Conservation (phyloP, 1,140 invertebrate species). For the Tetragonula clypearis region DNA sequence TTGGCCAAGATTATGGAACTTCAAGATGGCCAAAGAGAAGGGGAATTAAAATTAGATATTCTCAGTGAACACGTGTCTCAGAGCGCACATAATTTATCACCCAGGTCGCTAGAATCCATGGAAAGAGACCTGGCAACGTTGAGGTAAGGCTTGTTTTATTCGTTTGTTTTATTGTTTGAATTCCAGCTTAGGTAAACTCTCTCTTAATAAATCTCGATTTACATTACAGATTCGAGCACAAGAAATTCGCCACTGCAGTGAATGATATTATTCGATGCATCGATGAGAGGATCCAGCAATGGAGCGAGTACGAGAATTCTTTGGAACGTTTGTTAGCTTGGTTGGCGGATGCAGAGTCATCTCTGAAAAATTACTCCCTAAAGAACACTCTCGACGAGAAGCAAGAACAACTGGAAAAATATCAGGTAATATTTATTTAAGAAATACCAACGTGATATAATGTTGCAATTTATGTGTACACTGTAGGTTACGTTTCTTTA, state of each 20-base stretch:
- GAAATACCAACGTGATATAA: not conserved
- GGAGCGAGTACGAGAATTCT: conserved; percentile 94
- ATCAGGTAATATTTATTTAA: conserved; percentile 86
- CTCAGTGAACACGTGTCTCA: conserved; percentile 87
- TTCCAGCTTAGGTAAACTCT: not conserved
- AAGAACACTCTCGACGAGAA: conserved; percentile 95
- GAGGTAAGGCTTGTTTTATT: conserved; percentile 78
- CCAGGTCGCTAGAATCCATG: conserved; percentile 90
- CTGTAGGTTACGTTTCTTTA: not conserved
- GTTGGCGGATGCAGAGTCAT: conserved; percentile 93
- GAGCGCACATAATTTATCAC: conserved; percentile 86
- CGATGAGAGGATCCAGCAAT: conserved; percentile 93
- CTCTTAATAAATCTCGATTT: not conserved
- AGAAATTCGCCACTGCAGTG: conserved; percentile 90
- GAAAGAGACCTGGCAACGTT: conserved; percentile 89
- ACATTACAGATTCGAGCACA: conserved; percentile 86
- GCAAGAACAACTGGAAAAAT: conserved; percentile 93
- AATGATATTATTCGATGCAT: conserved; percentile 90
- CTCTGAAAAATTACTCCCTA: conserved; percentile 92
- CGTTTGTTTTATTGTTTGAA: no score
- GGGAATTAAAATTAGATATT: conserved; percentile 87
- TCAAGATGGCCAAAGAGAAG: conserved; percentile 88
- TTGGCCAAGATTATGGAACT: conserved; percentile 89
- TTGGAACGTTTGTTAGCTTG: conserved; percentile 91
- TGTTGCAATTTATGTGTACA: not conserved